These are phyloP conservation scores for Plemyria rubiginata DNA, from an alignment of 2,888 invertebrate genomes.

Conservation along the genomic window DNA sequence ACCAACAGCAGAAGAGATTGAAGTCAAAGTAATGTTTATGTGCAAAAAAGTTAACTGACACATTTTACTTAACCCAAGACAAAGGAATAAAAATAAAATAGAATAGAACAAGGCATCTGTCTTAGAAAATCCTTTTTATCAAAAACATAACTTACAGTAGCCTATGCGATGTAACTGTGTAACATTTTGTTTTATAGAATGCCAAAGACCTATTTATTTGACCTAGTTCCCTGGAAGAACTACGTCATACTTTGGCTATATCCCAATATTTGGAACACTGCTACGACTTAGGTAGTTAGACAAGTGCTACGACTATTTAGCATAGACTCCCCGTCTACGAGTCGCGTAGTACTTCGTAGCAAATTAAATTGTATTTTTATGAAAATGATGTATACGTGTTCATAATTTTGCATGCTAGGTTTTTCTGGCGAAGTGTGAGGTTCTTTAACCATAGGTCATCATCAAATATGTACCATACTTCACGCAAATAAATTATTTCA, in stretches of 20 bases:
- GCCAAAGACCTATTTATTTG: conserved; percentile 60
- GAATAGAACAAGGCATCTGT: neutral
- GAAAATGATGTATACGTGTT: too few relatives aligned
- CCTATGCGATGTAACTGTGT: conserved; percentile 35
- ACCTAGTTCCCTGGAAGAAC: conserved; percentile 68
- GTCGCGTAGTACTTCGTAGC: conserved; percentile 39
- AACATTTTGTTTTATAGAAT: conserved; percentile 37
- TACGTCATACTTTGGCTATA: conserved; percentile 72
- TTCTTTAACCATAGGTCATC: too few relatives aligned
- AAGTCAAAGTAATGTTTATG: too few relatives aligned
- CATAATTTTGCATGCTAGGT: too few relatives aligned
- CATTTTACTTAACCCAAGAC: too few relatives aligned
- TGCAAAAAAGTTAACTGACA: too few relatives aligned
- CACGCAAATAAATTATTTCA: too few relatives aligned
- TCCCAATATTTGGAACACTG: conserved; percentile 66
- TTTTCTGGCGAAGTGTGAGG: too few relatives aligned
- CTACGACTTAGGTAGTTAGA: conserved; percentile 44
- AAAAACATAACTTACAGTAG: neutral
- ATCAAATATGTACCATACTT: too few relatives aligned
- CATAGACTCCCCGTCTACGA: conserved; percentile 40
- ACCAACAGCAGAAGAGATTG: too few relatives aligned
- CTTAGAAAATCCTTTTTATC: too few relatives aligned
- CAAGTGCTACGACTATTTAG: conserved; percentile 35
- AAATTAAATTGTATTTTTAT: too few relatives aligned
- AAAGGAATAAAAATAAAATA: neutral